Percentiles rank a stretch among this genome's conserved stretches.
phyloP scores from a whole-genome alignment of 2,113 vertebrate species.

The Eolophus roseicapilla region DNA sequence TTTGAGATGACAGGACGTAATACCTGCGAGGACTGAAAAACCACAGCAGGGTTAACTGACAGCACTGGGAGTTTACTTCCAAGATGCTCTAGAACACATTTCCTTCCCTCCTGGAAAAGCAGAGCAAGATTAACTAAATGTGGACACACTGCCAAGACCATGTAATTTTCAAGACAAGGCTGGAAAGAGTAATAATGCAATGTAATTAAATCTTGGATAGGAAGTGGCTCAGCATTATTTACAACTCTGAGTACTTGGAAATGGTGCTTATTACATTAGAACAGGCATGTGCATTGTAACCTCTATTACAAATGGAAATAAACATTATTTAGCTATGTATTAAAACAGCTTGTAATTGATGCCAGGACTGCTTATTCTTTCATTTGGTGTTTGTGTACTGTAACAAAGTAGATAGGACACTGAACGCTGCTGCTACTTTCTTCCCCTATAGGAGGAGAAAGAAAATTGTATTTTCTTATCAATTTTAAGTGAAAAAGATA shows the following conservation, averaged over 20 bases:
- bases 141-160: background rate
- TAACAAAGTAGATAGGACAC: background rate
- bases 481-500: background rate
- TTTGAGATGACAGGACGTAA: conserved; percentile 92
- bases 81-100: background rate
- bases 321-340: background rate
- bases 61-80: background rate
- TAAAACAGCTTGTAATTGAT: background rate
- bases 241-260: background rate
- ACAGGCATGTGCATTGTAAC: background rate
- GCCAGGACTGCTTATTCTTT: background rate
- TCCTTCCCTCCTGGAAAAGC: background rate
- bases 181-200: background rate
- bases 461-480: background rate
- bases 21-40: conserved; percentile 82
- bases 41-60: background rate
- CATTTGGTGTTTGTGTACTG: background rate
- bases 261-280: background rate
- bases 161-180: background rate
- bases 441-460: background rate
- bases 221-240: background rate
- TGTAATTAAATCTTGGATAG: background rate
- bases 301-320: background rate
- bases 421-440: background rate
- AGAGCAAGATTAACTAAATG: background rate